Percentiles rank a stretch among this genome's conserved stretches.
Conservation (phyloP, 37 sponge, comb jelly and placozoan genomes). For the Lycopodina hypogea region DNA sequence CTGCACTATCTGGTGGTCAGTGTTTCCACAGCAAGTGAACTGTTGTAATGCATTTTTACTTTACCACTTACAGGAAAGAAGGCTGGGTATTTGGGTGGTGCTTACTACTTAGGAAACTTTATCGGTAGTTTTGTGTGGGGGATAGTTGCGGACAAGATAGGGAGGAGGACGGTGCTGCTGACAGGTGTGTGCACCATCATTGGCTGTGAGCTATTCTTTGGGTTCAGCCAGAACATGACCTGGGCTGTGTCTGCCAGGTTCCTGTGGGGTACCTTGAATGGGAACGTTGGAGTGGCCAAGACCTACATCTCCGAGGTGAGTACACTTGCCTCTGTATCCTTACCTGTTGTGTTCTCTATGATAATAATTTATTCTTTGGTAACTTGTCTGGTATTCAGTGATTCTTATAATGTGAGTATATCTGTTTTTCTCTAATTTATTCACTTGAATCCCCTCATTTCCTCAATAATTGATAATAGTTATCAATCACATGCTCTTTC, state of each 20-base stretch:
- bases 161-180: constrained; percentile 73
- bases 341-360: not conserved
- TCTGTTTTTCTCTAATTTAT: too few species aligned
- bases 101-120: constrained; percentile 77
- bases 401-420: too few species aligned
- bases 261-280: constrained; percentile 89
- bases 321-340: not conserved
- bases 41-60: too few species aligned
- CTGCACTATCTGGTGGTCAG: too few species aligned
- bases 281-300: constrained; percentile 77
- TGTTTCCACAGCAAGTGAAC: too few species aligned
- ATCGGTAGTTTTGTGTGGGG: constrained; percentile 82
- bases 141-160: constrained; percentile 67
- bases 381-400: too few species aligned
- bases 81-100: constrained; percentile 77
- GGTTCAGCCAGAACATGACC: constrained; percentile 76
- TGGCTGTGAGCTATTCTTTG: constrained; percentile 60
- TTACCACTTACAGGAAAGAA: constrained; percentile 49
- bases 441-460: too few species aligned
- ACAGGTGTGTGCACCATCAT: constrained; percentile 60
- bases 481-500: too few species aligned
- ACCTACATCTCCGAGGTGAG: constrained; percentile 86
- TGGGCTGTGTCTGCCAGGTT: constrained; percentile 77
- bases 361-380: not conserved
- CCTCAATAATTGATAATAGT: too few species aligned